Conservation (phyloP, 2,113 vertebrate genomes). For the Ceuthmochares aereus region DNA sequence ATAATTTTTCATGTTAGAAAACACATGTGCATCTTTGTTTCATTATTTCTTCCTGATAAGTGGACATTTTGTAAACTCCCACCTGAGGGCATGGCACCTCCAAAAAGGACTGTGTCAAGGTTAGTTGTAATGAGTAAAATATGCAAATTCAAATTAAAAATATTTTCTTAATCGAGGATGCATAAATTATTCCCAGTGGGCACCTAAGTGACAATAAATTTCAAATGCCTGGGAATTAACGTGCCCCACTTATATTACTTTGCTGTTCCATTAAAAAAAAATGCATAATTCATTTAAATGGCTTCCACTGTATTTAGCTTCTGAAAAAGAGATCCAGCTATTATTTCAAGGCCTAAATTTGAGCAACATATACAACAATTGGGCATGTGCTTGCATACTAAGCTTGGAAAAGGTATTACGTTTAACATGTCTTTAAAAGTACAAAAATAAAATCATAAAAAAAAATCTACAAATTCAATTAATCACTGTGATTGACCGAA, state of each 20-base stretch:
- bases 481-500: not conserved
- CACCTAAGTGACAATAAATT: conserved; percentile 72
- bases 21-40: not conserved
- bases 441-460: not conserved
- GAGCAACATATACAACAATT: not conserved
- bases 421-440: not conserved
- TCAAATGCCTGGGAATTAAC: conserved; percentile 58
- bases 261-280: conserved; percentile 44
- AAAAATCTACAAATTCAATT: not conserved
- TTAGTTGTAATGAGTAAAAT: conserved; percentile 70
- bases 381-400: not conserved
- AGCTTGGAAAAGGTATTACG: not conserved
- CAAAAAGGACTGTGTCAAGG: conserved; percentile 65
- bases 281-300: conserved; percentile 65
- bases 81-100: conserved; percentile 48
- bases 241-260: conserved; percentile 68
- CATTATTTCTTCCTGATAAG: not conserved
- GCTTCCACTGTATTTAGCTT: conserved; percentile 12
- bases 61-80: conserved; percentile 37
- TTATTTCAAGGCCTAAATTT: not conserved
- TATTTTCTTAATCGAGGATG: conserved; percentile 74
- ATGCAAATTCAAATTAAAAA: conserved; percentile 76
- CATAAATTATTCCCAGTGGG: conserved; percentile 70
- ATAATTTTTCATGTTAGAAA: not conserved
- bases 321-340: not conserved